phyloP scores from a whole-genome alignment of 1,140 invertebrate species.

The Diploscapter pachys region DNA sequence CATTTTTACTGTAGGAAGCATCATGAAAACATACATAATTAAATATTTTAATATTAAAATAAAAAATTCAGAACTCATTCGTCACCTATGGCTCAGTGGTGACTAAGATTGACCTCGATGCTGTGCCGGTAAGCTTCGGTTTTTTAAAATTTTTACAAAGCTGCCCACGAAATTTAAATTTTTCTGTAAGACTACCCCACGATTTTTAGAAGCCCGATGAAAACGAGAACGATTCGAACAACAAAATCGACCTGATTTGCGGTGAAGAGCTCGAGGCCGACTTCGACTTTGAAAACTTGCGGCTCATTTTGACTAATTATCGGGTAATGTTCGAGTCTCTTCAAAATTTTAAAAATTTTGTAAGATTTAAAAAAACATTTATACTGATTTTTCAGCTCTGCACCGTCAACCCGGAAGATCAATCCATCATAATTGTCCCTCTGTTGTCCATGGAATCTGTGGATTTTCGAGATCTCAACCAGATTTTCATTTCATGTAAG shows the following conservation, averaged over 20 bases:
- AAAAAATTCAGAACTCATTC: too few relatives aligned
- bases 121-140: too few relatives aligned
- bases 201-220: not conserved
- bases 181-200: not conserved
- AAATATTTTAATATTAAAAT: too few relatives aligned
- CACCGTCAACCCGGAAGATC: not conserved
- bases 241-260: conserved; percentile 7
- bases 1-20: too few relatives aligned
- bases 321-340: conserved; percentile 2
- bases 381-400: conserved; percentile 3
- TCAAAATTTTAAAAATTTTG: too few relatives aligned
- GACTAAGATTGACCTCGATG: too few relatives aligned
- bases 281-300: not conserved
- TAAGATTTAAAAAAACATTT: not conserved
- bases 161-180: too few relatives aligned
- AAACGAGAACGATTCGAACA: not conserved
- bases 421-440: not conserved
- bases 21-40: too few relatives aligned
- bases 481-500: not conserved
- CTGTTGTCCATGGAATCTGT: conserved; percentile 10
- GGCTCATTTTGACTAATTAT: conserved; percentile 7
- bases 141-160: too few relatives aligned
- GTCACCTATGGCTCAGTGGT: too few relatives aligned
- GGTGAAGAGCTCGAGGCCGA: not conserved
- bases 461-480: not conserved